A percentile compares a stretch with the other conserved stretches of the same genome.
These are phyloP conservation scores for Serilophus lunatus DNA, from an alignment of 2,113 vertebrate species.

Conservation along the genomic window DNA sequence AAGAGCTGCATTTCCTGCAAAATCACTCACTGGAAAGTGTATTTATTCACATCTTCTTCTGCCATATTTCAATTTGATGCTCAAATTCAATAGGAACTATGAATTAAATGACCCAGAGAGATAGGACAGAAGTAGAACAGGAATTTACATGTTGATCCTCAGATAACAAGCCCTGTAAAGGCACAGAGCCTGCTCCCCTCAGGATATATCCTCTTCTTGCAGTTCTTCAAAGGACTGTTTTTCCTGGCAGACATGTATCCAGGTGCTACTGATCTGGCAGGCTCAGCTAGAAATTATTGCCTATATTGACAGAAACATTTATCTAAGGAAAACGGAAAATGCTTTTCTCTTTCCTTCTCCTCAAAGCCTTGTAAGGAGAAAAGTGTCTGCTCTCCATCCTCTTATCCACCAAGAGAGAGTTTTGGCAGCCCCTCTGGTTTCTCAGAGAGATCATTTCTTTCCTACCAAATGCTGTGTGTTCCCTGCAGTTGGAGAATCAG, in stretches of 20 bases:
- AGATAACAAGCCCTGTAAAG: neutral
- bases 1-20: neutral
- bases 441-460: neutral
- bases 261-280: constrained; percentile 49
- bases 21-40: neutral
- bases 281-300: neutral
- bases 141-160: constrained; percentile 27
- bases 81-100: neutral
- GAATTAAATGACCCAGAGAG: neutral
- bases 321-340: neutral
- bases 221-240: constrained; percentile 27
- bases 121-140: neutral
- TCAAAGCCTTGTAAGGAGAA: neutral
- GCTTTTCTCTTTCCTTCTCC: neutral
- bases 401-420: neutral
- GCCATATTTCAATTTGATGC: neutral
- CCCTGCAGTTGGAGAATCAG: neutral
- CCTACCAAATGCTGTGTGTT: neutral
- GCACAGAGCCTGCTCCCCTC: neutral
- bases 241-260: neutral
- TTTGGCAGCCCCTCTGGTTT: neutral
- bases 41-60: neutral
- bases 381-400: neutral
- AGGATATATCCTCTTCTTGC: constrained; percentile 3
- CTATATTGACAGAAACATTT: neutral